These are phyloP conservation scores for Callyntrura guangdongensis DNA, from an alignment of 2,888 invertebrate species.

Conservation along the genomic window DNA sequence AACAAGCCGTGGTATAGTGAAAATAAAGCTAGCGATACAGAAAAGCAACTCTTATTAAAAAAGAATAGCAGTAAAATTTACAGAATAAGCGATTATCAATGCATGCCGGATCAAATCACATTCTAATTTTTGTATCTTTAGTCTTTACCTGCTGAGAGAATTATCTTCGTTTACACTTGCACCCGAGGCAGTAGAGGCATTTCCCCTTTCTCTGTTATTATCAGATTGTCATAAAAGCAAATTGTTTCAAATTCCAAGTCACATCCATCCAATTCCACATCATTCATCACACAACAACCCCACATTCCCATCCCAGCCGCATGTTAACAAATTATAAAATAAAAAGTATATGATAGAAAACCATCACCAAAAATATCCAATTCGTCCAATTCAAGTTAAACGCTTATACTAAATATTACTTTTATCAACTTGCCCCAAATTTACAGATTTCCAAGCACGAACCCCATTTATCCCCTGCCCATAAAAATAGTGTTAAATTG, in stretches of 20 bases:
- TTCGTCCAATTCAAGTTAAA: not conserved
- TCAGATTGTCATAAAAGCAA: not conserved
- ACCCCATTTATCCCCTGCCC: too few species aligned
- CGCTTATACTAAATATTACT: not conserved
- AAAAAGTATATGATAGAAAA: too few species aligned
- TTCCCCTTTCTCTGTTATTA: slow-evolving; percentile 29
- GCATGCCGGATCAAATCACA: not conserved
- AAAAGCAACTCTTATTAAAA: not conserved
- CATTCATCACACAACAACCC: slow-evolving; percentile 3
- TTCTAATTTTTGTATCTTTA: not conserved
- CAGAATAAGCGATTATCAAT: not conserved
- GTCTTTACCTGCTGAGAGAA: slow-evolving; percentile 35
- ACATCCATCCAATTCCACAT: not conserved
- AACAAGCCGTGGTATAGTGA: too few species aligned
- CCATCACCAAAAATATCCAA: slow-evolving; percentile 34
- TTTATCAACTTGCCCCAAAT: slow-evolving; percentile 13
- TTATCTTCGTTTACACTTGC: slow-evolving; percentile 5
- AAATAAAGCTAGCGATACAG: not conserved
- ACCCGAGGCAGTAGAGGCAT: not conserved
- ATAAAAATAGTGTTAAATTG: not conserved
- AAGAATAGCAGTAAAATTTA: not conserved
- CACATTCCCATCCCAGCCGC: not conserved
- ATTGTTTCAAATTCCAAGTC: not conserved
- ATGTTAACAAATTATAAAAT: not conserved
- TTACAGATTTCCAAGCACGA: not conserved